These are phyloP conservation scores for Diplogasteroides magnus DNA, from an alignment of 1,140 invertebrate species.

Conservation along the genomic window DNA sequence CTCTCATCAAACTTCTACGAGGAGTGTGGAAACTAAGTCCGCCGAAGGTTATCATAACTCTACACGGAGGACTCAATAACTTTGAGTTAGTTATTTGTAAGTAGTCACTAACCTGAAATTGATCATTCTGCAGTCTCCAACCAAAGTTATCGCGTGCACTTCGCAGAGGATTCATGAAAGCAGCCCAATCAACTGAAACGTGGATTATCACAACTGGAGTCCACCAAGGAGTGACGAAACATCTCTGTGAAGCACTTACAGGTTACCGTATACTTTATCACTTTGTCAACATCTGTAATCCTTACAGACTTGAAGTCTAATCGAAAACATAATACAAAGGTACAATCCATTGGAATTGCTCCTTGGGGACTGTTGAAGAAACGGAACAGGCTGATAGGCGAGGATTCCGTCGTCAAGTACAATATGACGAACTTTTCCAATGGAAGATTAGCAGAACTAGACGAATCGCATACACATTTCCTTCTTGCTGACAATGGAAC, in stretches of 20 bases:
- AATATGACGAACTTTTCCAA: slow-evolving; percentile 47
- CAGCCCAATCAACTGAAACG: slow-evolving; percentile 90
- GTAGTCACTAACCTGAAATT: not conserved
- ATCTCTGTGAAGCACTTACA: slow-evolving; percentile 34
- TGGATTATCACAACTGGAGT: slow-evolving; percentile 95
- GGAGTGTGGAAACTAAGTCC: slow-evolving; percentile 87
- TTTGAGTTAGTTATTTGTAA: slow-evolving; percentile 64
- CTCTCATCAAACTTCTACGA: slow-evolving; percentile 81
- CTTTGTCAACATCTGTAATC: no score
- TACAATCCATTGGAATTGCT: slow-evolving; percentile 75
- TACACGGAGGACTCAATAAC: slow-evolving; percentile 92
- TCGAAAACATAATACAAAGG: not conserved
- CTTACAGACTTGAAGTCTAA: not conserved
- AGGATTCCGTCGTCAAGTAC: slow-evolving; percentile 26
- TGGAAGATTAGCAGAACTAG: slow-evolving; percentile 80
- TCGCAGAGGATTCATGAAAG: slow-evolving; percentile 88
- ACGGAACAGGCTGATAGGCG: slow-evolving; percentile 73
- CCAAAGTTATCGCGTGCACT: slow-evolving; percentile 87
- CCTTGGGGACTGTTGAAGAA: slow-evolving; percentile 96
- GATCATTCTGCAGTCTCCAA: slow-evolving; percentile 64
- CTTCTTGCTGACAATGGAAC: slow-evolving; percentile 92
- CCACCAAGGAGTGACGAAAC: slow-evolving; percentile 72
- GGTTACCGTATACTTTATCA: slow-evolving; percentile 12
- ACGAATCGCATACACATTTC: slow-evolving; percentile 92
- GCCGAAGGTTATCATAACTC: slow-evolving; percentile 90